These are phyloP conservation scores for Tipula helvola DNA, from an alignment of 2,888 invertebrate species.

Conservation along the genomic window DNA sequence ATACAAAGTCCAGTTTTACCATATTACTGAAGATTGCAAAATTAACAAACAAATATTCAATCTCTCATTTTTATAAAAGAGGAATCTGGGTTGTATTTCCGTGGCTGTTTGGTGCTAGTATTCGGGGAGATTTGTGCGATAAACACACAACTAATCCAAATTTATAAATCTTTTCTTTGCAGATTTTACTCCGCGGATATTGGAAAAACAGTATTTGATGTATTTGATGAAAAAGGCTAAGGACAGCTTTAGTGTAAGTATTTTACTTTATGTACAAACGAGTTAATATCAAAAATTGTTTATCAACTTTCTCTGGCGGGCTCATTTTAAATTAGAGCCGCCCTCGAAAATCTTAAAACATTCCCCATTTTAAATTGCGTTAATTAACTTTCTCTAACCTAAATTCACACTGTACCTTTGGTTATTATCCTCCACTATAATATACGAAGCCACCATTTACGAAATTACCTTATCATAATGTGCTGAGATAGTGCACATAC, in stretches of 20 bases:
- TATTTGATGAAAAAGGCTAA: not conserved
- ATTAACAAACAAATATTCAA: not conserved
- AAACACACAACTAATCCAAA: not conserved
- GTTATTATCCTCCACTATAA: not conserved
- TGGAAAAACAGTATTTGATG: not conserved
- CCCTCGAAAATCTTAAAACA: not conserved
- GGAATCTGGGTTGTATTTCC: not conserved
- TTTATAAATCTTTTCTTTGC: not conserved
- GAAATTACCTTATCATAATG: not conserved
- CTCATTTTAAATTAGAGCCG: not conserved
- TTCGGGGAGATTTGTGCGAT: not conserved
- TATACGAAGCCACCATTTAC: not conserved
- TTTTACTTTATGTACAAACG: not conserved
- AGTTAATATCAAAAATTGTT: not conserved
- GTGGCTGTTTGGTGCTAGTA: not conserved
- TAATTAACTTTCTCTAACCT: not conserved
- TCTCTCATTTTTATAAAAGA: not conserved
- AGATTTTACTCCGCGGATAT: not conserved
- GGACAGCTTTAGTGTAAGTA: not conserved
- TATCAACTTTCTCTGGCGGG: not conserved
- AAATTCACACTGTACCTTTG: not conserved
- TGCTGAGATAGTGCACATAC: no score
- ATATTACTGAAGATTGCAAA: not conserved
- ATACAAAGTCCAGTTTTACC: not conserved
- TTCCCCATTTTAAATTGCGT: not conserved